Percentiles rank a stretch among this genome's conserved stretches.
phyloP scores from a whole-genome alignment of 1,140 invertebrate species.

The Tetramorium alpestre region DNA sequence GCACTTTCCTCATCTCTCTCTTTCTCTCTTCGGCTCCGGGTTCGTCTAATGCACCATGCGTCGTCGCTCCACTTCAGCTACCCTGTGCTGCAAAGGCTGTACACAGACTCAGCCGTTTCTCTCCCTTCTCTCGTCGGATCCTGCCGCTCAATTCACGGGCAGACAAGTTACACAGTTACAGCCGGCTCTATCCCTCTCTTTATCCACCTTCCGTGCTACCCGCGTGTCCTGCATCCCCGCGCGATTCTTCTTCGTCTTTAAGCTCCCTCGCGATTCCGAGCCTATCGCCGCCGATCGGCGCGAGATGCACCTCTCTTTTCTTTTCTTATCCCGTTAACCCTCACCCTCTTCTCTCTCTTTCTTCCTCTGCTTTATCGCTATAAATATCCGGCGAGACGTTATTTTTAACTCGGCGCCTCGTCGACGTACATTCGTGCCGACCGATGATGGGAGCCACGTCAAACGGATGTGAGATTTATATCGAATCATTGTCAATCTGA shows the following conservation, averaged over 20 bases:
- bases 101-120: conserved; percentile 15
- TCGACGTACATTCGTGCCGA: conserved; percentile 55
- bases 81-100: conserved; percentile 42
- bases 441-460: neutral
- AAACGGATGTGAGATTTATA: conserved; percentile 8
- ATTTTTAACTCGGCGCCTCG: conserved; percentile 81
- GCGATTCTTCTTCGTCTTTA: conserved; percentile 27
- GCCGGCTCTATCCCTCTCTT: conserved; percentile 28
- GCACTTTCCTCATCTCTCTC: conserved; percentile 35
- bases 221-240: conserved; percentile 24
- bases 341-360: conserved; percentile 35
- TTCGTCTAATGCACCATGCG: conserved; percentile 44
- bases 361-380: conserved; percentile 70
- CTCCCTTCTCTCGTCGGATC: neutral
- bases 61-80: conserved; percentile 65
- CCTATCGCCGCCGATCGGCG: conserved; percentile 50
- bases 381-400: conserved; percentile 82
- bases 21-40: neutral
- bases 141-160: neutral
- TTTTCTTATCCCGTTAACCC: conserved; percentile 50
- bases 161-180: conserved; percentile 64
- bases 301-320: conserved; percentile 50
- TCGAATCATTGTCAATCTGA: neutral
- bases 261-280: conserved; percentile 28
- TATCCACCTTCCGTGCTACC: conserved; percentile 46